phyloP scores from a whole-genome alignment of 2,113 vertebrate genomes.

The Mus spicilegus region DNA sequence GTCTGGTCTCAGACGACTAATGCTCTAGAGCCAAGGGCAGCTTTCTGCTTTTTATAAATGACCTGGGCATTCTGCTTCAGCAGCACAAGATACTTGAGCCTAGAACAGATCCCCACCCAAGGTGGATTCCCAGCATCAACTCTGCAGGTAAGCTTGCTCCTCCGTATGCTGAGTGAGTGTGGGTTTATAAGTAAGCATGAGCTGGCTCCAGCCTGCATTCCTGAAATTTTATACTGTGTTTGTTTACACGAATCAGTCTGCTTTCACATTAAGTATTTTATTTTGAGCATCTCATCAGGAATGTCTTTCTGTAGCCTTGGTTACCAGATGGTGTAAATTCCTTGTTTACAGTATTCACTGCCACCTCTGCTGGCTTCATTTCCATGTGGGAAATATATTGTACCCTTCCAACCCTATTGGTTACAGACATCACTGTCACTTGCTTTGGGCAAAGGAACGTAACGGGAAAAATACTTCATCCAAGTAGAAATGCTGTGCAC shows the following conservation, averaged over 20 bases:
- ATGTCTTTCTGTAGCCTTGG: neutral
- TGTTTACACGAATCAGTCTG: neutral
- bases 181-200: too few species aligned
- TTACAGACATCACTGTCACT: neutral
- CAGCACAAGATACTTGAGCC: too few species aligned
- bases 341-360: neutral
- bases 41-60: neutral
- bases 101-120: neutral
- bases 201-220: neutral
- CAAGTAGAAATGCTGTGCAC: neutral
- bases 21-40: neutral
- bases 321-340: neutral
- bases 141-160: neutral
- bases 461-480: neutral
- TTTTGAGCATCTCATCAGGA: slow-evolving; percentile 21
- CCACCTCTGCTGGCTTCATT: neutral
- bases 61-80: neutral
- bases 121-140: neutral
- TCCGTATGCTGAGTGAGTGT: neutral
- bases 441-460: neutral
- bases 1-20: neutral
- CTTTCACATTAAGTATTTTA: slow-evolving; percentile 20
- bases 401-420: neutral
- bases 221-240: neutral
- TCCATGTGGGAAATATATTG: neutral